A percentile compares a stretch with the other conserved stretches of the same genome.
Conservation (phyloP, 1,140 invertebrate species). For the Tetramorium simillimum region DNA sequence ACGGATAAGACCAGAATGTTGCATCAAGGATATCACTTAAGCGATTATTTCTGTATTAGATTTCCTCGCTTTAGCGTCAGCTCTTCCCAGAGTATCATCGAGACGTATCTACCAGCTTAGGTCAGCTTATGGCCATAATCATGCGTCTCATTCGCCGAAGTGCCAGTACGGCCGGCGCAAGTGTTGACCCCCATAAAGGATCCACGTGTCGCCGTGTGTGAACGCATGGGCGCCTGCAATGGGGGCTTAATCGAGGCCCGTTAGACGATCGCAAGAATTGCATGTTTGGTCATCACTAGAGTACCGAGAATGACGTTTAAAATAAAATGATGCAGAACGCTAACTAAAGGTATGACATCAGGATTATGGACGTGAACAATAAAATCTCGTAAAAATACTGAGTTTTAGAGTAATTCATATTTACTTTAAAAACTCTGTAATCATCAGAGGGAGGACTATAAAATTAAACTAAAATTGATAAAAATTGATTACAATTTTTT, state of each 20-base stretch:
- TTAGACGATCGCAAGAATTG: constrained; percentile 3
- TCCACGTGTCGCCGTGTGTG: constrained; percentile 51
- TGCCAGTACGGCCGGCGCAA: constrained; percentile 21
- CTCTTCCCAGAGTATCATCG: constrained; percentile 25
- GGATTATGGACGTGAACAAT: not conserved
- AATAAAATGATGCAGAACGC: not conserved
- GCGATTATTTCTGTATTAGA: constrained; percentile 49
- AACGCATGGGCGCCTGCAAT: constrained; percentile 46
- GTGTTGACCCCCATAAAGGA: constrained; percentile 63
- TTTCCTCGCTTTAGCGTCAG: constrained; percentile 11
- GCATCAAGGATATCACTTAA: not conserved
- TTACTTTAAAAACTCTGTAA: not conserved
- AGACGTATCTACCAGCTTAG: constrained; percentile 44
- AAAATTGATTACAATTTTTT: not conserved
- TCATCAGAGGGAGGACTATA: not conserved
- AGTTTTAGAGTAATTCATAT: not conserved
- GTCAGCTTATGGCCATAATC: constrained; percentile 65
- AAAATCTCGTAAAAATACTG: not conserved
- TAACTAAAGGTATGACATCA: not conserved
- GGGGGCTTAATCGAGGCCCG: constrained; percentile 32
- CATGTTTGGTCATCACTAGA: not conserved
- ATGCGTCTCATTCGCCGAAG: constrained; percentile 41
- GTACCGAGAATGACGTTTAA: not conserved
- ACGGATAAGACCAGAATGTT: not conserved
- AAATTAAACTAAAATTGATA: not conserved